Percentiles rank a stretch among this genome's conserved stretches.
Evolutionary conservation across 2,797 vertebrate species (phyloP).

Genomic region (Melanotaenia pygmaea): DNA sequence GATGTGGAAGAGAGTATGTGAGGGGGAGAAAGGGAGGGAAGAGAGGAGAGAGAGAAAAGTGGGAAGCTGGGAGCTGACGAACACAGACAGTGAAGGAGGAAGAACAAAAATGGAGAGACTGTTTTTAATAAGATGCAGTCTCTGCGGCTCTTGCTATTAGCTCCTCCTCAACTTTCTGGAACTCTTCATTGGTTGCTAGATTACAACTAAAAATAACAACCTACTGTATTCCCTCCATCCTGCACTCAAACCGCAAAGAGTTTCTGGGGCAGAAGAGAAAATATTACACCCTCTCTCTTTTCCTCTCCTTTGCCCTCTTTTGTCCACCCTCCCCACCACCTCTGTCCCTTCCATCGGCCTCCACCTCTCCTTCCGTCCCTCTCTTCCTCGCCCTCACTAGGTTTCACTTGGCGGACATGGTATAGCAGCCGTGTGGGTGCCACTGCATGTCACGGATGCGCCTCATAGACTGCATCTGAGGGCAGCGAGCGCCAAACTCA

Average conservation of each 20-base stretch:
- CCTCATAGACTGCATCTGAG: slow-evolving; percentile 83
- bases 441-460: slow-evolving; percentile 85
- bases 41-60: slow-evolving; percentile 22
- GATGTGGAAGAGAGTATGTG: slow-evolving; percentile 39
- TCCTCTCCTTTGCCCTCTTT: slow-evolving; percentile 62
- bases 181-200: slow-evolving; percentile 36
- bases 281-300: slow-evolving; percentile 55
- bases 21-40: slow-evolving; percentile 61
- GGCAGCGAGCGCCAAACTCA: slow-evolving; percentile 78
- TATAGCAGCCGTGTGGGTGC: slow-evolving; percentile 82
- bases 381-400: slow-evolving; percentile 70
- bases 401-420: slow-evolving; percentile 77
- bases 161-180: slow-evolving; percentile 39
- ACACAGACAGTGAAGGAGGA: slow-evolving; percentile 46
- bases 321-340: slow-evolving; percentile 39
- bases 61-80: slow-evolving; percentile 28
- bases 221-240: slow-evolving; percentile 25
- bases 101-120: slow-evolving; percentile 57
- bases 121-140: slow-evolving; percentile 31
- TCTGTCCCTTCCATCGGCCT: slow-evolving; percentile 48
- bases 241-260: slow-evolving; percentile 35
- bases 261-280: slow-evolving; percentile 31
- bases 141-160: slow-evolving; percentile 12
- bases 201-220: slow-evolving; percentile 45
- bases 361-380: slow-evolving; percentile 61